Evolutionary conservation across 2,797 vertebrate genomes (phyloP).

Genomic region (Sebastes minor): DNA sequence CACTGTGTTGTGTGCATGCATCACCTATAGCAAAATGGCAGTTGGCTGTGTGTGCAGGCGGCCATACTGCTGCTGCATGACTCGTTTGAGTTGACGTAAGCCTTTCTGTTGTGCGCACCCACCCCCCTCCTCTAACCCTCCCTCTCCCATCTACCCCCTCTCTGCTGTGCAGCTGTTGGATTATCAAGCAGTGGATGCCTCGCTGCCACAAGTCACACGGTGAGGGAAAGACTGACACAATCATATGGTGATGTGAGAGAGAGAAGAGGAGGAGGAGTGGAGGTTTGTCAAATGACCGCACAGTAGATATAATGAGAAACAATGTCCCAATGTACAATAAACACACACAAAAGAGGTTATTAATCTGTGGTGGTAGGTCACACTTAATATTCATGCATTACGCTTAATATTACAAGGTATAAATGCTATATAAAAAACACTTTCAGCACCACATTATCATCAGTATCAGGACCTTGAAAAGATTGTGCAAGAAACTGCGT

Average conservation of each 20-base stretch:
- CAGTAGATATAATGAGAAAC: not conserved
- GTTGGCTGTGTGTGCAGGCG: conserved; percentile 41
- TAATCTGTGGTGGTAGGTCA: not conserved
- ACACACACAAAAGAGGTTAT: not conserved
- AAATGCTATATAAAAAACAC: not conserved
- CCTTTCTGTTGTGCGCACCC: conserved; percentile 48
- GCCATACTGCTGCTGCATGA: conserved; percentile 64
- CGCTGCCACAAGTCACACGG: conserved; percentile 58
- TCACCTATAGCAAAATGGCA: conserved; percentile 54
- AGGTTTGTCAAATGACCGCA: conserved; percentile 1
- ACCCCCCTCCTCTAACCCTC: not conserved
- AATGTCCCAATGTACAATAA: not conserved
- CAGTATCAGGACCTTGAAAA: too few species aligned
- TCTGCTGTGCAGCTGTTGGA: conserved; percentile 74
- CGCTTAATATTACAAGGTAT: not conserved
- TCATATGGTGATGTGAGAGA: conserved; percentile 19
- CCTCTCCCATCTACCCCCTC: conserved; percentile 9
- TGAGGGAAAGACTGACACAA: conserved; percentile 18
- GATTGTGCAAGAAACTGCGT: too few species aligned
- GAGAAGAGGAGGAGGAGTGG: not conserved
- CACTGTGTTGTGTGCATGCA: not conserved
- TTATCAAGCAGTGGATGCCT: conserved; percentile 64
- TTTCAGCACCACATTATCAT: too few species aligned
- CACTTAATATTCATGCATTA: not conserved
- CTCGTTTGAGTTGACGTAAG: conserved; percentile 72